Percentiles rank a stretch among this genome's conserved stretches.
Evolutionary conservation across 2,888 invertebrate genomes (phyloP).

Genomic region (Drosophila hawaiiensis): DNA sequence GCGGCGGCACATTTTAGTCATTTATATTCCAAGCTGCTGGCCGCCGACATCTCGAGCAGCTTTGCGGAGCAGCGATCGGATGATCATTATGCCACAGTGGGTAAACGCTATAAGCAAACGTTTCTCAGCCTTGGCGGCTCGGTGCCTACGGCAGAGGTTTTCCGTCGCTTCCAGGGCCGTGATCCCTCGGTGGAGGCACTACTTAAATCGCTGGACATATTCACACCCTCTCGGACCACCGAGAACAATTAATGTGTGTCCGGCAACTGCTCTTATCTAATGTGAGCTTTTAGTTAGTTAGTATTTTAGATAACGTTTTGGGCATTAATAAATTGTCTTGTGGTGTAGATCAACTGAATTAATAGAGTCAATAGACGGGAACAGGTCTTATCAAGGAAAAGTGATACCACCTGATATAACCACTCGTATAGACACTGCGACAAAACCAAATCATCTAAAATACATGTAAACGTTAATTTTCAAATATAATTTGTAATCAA

Average conservation of each 20-base stretch:
- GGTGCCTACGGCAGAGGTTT: slow-evolving; percentile 92
- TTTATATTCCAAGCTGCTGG: slow-evolving; percentile 95
- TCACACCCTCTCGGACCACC: slow-evolving; percentile 78
- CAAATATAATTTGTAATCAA: background rate
- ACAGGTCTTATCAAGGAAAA: slow-evolving; percentile 22
- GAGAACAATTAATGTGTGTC: slow-evolving; percentile 59
- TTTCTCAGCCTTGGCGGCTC: slow-evolving; percentile 94
- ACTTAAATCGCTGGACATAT: slow-evolving; percentile 86
- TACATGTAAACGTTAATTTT: background rate
- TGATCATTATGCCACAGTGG: slow-evolving; percentile 86
- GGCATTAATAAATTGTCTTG: slow-evolving; percentile 34
- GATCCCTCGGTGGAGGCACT: slow-evolving; percentile 95
- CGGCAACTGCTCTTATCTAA: slow-evolving; percentile 45
- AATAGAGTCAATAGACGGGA: slow-evolving; percentile 17
- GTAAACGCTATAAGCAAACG: slow-evolving; percentile 91
- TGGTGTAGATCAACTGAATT: slow-evolving; percentile 38
- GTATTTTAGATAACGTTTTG: slow-evolving; percentile 31
- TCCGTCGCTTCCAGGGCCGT: slow-evolving; percentile 95
- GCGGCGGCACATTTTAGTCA: slow-evolving; percentile 94
- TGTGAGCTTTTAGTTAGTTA: slow-evolving; percentile 17
- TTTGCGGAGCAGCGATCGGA: slow-evolving; percentile 87
- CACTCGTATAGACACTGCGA: background rate
- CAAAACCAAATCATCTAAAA: background rate
- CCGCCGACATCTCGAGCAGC: slow-evolving; percentile 95
- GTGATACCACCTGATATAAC: slow-evolving; percentile 11